A percentile compares a stretch with the other conserved stretches of the same genome.
Conservation (phyloP, 2,888 invertebrate species). For the Hedya salicella region DNA sequence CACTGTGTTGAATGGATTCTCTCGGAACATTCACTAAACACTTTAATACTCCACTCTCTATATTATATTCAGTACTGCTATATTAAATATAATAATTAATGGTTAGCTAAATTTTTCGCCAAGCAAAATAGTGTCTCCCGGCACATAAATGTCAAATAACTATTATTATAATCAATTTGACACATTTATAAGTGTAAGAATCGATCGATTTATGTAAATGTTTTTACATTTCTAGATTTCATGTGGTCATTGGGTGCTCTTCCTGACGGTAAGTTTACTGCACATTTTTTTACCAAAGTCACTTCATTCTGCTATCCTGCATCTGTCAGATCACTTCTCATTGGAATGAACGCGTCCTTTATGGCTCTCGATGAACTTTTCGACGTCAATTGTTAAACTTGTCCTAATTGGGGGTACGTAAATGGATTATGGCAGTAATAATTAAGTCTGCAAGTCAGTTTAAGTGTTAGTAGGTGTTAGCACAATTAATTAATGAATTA, state of each 20-base stretch:
- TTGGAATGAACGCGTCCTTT: constrained; percentile 43
- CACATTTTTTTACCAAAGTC: constrained; percentile 72
- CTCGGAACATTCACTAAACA: constrained; percentile 60
- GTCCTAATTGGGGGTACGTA: constrained; percentile 62
- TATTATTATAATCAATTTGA: constrained; percentile 58
- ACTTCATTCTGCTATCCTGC: constrained; percentile 64
- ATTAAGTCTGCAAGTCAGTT: constrained; percentile 65
- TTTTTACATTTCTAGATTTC: constrained; percentile 94
- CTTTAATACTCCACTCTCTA: constrained; percentile 59
- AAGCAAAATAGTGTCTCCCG: constrained; percentile 85
- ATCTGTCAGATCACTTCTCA: constrained; percentile 59
- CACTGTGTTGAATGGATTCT: constrained; percentile 20
- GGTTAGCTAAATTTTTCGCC: constrained; percentile 68
- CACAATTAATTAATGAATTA: constrained; percentile 67
- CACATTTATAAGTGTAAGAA: constrained; percentile 74
- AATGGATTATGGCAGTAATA: constrained; percentile 64
- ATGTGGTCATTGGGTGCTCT: constrained; percentile 99
- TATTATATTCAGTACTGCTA: constrained; percentile 63
- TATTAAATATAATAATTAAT: constrained; percentile 51
- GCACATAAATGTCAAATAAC: constrained; percentile 68
- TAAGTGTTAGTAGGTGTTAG: constrained; percentile 61
- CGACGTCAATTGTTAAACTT: constrained; percentile 48
- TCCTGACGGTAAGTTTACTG: constrained; percentile 95
- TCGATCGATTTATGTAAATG: constrained; percentile 84
- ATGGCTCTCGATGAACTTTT: constrained; percentile 34